phyloP scores from a whole-genome alignment of 2,113 vertebrate species.

The Octodon degus region DNA sequence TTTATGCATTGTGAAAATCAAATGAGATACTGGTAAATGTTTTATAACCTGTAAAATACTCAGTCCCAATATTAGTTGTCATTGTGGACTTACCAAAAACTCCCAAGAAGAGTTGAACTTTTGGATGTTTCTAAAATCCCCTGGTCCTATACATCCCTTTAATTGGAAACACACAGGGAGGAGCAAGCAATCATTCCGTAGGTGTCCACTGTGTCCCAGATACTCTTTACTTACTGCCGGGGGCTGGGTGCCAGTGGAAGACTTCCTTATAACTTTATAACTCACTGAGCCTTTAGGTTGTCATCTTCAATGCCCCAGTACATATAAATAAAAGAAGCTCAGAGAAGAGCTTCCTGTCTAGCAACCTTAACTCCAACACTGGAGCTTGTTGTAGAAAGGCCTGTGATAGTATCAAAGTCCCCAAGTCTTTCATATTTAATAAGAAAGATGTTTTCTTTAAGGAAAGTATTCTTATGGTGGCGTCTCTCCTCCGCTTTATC shows the following conservation, averaged over 20 bases:
- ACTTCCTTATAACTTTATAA: neutral
- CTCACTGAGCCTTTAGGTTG: neutral
- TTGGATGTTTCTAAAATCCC: neutral
- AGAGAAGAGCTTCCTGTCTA: neutral
- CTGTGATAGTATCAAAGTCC: constrained; percentile 39
- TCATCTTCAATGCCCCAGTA: neutral
- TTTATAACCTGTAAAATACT: neutral
- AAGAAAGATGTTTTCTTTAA: constrained; percentile 50
- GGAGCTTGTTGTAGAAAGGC: neutral
- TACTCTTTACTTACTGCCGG: neutral
- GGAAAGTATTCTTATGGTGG: neutral
- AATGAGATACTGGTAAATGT: neutral
- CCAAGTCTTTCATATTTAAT: constrained; percentile 66
- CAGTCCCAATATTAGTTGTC: neutral
- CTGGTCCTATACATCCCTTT: neutral
- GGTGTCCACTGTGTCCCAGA: neutral
- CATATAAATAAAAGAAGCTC: neutral
- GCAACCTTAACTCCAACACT: neutral
- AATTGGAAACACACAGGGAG: neutral
- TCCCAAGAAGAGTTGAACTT: neutral
- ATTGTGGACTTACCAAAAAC: neutral
- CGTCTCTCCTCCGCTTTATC: neutral
- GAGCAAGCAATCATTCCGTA: neutral
- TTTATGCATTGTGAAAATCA: neutral
- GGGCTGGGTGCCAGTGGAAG: neutral